Conservation (phyloP, 2,888 invertebrate genomes). For the Calliscelio sp. region DNA sequence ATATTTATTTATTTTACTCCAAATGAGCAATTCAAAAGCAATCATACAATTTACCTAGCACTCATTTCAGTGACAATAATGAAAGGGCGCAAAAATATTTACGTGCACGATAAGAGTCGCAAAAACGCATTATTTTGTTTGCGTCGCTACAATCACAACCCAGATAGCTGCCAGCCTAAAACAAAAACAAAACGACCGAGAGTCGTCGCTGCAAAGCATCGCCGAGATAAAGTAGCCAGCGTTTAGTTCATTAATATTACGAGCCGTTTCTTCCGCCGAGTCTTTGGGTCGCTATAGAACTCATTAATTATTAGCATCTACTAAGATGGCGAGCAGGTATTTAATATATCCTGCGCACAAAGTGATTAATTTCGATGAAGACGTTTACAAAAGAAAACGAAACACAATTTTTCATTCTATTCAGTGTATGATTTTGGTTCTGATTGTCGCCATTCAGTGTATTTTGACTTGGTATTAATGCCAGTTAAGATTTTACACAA, state of each 20-base stretch:
- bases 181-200: constrained; percentile 34
- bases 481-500: no score
- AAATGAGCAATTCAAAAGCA: no score
- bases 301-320: constrained; percentile 58
- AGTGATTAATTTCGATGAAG: constrained; percentile 56
- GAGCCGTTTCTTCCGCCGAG: constrained; percentile 33
- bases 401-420: constrained; percentile 33
- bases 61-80: not conserved
- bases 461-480: no score
- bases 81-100: constrained; percentile 23
- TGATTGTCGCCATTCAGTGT: constrained; percentile 6
- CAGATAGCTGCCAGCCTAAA: constrained; percentile 25
- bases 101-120: not conserved
- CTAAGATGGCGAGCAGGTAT: constrained; percentile 47
- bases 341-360: constrained; percentile 20
- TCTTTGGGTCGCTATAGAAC: constrained; percentile 15
- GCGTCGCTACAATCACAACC: constrained; percentile 13
- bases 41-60: no score
- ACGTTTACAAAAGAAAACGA: constrained; percentile 8
- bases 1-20: no score
- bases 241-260: constrained; percentile 59
- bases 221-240: constrained; percentile 32
- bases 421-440: constrained; percentile 20
- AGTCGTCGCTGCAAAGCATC: constrained; percentile 10
- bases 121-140: constrained; percentile 16